Base-by-base conservation (phyloP, 1,140 invertebrate species). In the Hydropsyche tenuis region DNA sequence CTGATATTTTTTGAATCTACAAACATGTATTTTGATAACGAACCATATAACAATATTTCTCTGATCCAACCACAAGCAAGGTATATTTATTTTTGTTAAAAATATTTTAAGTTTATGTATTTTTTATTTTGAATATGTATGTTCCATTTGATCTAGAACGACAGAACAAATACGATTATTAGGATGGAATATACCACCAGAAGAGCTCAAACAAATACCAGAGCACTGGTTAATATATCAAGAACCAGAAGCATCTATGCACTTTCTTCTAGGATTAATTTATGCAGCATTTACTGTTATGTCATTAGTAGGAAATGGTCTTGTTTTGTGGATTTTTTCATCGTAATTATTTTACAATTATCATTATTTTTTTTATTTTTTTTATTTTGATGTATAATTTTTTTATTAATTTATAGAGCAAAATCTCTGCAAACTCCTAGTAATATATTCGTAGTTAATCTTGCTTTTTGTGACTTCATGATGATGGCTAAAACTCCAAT, bases 281-380 rank as follows among this genome's bases (percentile, higher is more conserved):
- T 97, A 96, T 79, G 88, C 91, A 25, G 86, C 92, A 56, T 92
- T 96, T 72, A 94, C 92, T 16, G 88, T 93, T 45, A 87, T 92
- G 22, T 88, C 93, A 2, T 83, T 94, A 1, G 80, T 91, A 1
- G 95, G 95, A 74, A 97, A 97, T 82, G 93, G 94, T 30, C 85
- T 96, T 18, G 95, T 97, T 74, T 90, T 96, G 77, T 96, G 92
- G 88, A 91, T 96, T 76, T 96, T 97, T 82, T 88, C 89, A 72
- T 88, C 92, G 88, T 94, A 85, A 88, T 88, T 79, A 20, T 69
- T 1, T 20, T 53, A 80, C 76, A 68, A 72, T n/a, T n/a, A n/a
- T n/a, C n/a, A 69, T 63, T 65, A 27, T 12, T 65, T 37, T 45
- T 2, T 22, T 60, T 48, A n/a, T 42, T 27, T 1, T 25, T 6